Base-by-base conservation (phyloP, 2,113 vertebrate species). In the Tiliqua scincoides region DNA sequence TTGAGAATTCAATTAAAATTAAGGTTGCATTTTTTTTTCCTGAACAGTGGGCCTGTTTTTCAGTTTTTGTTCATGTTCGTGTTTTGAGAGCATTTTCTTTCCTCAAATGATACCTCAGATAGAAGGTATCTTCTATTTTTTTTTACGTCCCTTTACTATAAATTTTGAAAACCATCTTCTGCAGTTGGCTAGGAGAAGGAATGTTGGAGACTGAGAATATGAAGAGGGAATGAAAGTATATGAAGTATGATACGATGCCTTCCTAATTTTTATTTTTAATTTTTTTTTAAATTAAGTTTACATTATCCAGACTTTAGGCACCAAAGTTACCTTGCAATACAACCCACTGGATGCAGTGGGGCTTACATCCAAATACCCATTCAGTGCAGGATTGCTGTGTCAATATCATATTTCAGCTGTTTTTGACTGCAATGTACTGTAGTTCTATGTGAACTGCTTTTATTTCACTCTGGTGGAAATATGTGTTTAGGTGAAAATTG, bases 221-320 rank as follows among this genome's bases (percentile, higher is more conserved):
- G 20, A 54, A 59, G 20, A 35, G 11, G 32, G 14, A 63, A n/a
- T 67, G 59, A 59, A 21, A 40, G 59, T 14, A 23, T 25, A 74
- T 85, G 1, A 30, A 52, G 77, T 48, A 48, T 48, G 43, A 15
- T 17, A 70, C 70, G 43, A 63, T 59, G 52, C 78, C 8, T 35
- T 52, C 40, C 0, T 73, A 61, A 8, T 67, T 6, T 21, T 63
- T 23, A 17, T 63, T 63, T 63, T n/a, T n/a, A n/a, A n/a, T n/a
- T n/a, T n/a, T n/a, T n/a, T 52, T 79, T 81, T 65, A 12, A 43
- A 27, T 54, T 79, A 11, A 1, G 2, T 75, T 75, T 12, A 54
- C 30, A 54, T 54, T n/a, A 54, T 54, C n/a, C 27, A 54, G 73
- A 52, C 73, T 75, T 75, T 75, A 75, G 40, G 54, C 43, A 18